These are phyloP conservation scores for Bryconaethiops microstoma DNA, from an alignment of 2,797 vertebrate species.

Conservation along the genomic window DNA sequence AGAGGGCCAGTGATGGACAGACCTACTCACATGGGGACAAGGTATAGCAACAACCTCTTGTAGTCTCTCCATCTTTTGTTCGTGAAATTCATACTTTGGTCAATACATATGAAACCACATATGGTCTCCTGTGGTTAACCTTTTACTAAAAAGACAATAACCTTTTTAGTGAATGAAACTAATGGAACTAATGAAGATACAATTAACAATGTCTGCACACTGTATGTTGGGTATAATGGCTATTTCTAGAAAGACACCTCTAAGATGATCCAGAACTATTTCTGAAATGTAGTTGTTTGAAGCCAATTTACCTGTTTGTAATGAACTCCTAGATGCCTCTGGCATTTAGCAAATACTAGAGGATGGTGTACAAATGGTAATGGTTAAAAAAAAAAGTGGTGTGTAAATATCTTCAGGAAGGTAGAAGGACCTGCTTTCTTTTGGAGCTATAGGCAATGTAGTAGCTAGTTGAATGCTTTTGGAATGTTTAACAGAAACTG, in stretches of 20 bases:
- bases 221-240: too few species aligned
- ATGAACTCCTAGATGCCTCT: neutral
- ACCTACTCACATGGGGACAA: conserved; percentile 90
- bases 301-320: neutral
- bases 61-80: neutral
- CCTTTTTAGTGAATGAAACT: too few species aligned
- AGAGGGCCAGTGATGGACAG: conserved; percentile 87
- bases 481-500: neutral
- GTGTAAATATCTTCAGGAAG: neutral
- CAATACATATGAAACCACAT: neutral
- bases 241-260: neutral
- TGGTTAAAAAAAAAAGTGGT: neutral
- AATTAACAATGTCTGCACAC: too few species aligned
- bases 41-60: conserved; percentile 72
- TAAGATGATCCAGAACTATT: neutral
- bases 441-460: neutral
- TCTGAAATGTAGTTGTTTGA: neutral
- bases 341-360: neutral
- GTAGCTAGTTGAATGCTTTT: neutral
- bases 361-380: neutral
- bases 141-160: too few species aligned
- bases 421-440: neutral
- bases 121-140: neutral
- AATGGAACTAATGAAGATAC: too few species aligned
- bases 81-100: neutral